Percentiles rank a stretch among this genome's conserved stretches.
Evolutionary conservation across 1,140 invertebrate genomes (phyloP).

Genomic region (Papilio machaon): DNA sequence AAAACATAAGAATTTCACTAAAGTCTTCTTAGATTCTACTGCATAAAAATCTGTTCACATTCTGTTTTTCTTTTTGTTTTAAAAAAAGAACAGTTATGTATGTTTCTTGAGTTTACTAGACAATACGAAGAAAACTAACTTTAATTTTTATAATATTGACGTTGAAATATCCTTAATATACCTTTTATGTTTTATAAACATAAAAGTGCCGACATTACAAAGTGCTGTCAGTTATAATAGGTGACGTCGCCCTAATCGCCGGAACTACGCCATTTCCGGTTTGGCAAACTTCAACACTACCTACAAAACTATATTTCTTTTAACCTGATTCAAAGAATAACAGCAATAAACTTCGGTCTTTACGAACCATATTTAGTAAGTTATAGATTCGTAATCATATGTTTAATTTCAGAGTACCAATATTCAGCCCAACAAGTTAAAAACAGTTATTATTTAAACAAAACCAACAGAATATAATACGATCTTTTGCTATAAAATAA

Average conservation of each 20-base stretch:
- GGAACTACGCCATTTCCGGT: slow-evolving; percentile 22
- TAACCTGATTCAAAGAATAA: background rate
- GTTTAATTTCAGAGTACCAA: no score
- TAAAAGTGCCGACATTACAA: slow-evolving; percentile 2
- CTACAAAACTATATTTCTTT: background rate
- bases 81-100: no score
- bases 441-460: background rate
- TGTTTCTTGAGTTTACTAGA: no score
- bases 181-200: background rate
- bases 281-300: slow-evolving; percentile 3
- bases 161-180: background rate
- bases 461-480: no score
- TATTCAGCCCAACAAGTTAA: background rate
- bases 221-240: slow-evolving; percentile 6
- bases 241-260: slow-evolving; percentile 10
- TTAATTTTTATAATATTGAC: background rate
- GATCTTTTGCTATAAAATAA: no score
- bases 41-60: no score
- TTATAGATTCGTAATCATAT: background rate
- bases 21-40: no score
- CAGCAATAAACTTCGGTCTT: background rate
- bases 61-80: no score
- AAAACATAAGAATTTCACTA: no score
- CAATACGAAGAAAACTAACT: no score
- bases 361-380: background rate